These are phyloP conservation scores for Bicyclus anynana DNA, from an alignment of 1,140 invertebrate genomes.

Conservation along the genomic window DNA sequence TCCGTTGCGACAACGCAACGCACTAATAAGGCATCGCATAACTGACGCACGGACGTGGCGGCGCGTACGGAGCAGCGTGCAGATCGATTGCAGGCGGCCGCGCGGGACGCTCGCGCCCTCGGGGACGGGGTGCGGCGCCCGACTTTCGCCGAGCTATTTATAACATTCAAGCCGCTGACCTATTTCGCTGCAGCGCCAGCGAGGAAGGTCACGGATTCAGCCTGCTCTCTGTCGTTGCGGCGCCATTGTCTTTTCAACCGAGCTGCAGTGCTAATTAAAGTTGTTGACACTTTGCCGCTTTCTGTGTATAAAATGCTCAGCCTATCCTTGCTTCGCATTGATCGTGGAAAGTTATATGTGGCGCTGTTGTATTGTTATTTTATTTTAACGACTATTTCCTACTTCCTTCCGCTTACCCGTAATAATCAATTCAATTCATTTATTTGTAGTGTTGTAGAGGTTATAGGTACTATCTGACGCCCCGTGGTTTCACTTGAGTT, in stretches of 20 bases:
- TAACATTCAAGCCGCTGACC: conserved; percentile 75
- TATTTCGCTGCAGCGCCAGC: conserved; percentile 71
- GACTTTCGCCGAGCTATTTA: conserved; percentile 75
- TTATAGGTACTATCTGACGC: too few relatives aligned
- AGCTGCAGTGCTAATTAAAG: conserved; percentile 74
- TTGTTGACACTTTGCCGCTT: conserved; percentile 67
- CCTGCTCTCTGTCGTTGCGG: conserved; percentile 63
- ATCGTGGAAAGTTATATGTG: conserved; percentile 23
- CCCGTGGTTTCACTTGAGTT: too few relatives aligned
- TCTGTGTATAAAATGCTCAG: conserved; percentile 47
- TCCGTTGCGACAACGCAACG: too few relatives aligned
- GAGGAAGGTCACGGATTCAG: conserved; percentile 74
- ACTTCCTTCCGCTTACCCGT: background rate
- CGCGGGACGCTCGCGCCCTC: conserved; percentile 42
- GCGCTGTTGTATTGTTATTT: conserved; percentile 11
- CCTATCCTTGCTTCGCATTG: conserved; percentile 38
- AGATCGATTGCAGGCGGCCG: conserved; percentile 59
- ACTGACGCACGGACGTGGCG: conserved; percentile 11
- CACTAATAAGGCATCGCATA: too few relatives aligned
- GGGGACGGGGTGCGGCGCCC: conserved; percentile 64
- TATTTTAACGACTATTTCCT: conserved; percentile 6
- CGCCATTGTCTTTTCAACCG: conserved; percentile 71
- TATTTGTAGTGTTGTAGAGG: too few relatives aligned
- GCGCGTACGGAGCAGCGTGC: conserved; percentile 32
- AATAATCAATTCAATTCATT: too few relatives aligned